phyloP scores from a whole-genome alignment of 1,140 invertebrate genomes.

The Eumaeus atala region DNA sequence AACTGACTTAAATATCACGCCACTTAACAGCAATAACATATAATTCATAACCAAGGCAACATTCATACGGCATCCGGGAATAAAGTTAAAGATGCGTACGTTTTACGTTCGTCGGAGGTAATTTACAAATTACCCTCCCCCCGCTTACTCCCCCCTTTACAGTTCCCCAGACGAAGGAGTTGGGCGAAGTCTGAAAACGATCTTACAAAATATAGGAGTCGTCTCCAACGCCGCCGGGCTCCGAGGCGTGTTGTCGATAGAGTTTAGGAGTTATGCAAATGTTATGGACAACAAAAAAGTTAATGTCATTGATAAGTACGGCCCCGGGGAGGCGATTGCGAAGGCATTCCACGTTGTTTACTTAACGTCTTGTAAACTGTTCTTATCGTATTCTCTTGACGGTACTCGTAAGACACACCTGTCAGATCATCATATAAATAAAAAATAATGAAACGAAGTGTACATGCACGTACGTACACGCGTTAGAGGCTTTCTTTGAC shows the following conservation, averaged over 20 bases:
- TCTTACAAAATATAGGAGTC: constrained; percentile 61
- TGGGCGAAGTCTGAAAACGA: constrained; percentile 63
- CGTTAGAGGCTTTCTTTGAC: no score
- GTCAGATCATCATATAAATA: no score
- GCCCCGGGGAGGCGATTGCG: constrained; percentile 43
- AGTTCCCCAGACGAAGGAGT: constrained; percentile 48
- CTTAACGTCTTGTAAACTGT: background rate
- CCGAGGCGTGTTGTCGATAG: constrained; percentile 48
- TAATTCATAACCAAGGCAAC: no score
- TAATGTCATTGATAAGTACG: constrained; percentile 70
- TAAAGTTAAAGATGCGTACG: constrained; percentile 35
- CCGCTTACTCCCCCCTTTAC: constrained; percentile 27
- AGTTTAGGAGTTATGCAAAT: constrained; percentile 73
- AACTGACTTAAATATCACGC: no score
- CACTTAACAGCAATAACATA: no score
- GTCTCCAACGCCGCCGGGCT: constrained; percentile 54
- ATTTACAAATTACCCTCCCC: constrained; percentile 50
- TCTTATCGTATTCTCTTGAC: background rate
- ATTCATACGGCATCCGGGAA: constrained; percentile 27
- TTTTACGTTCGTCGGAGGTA: constrained; percentile 38
- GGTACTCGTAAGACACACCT: no score
- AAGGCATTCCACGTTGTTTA: background rate
- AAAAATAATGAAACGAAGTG: no score
- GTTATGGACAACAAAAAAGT: constrained; percentile 73
- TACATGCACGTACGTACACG: no score